Percentiles rank a stretch among this genome's conserved stretches.
Conservation (phyloP, 2,113 vertebrate genomes). For the Oreotrochilus melanogaster region DNA sequence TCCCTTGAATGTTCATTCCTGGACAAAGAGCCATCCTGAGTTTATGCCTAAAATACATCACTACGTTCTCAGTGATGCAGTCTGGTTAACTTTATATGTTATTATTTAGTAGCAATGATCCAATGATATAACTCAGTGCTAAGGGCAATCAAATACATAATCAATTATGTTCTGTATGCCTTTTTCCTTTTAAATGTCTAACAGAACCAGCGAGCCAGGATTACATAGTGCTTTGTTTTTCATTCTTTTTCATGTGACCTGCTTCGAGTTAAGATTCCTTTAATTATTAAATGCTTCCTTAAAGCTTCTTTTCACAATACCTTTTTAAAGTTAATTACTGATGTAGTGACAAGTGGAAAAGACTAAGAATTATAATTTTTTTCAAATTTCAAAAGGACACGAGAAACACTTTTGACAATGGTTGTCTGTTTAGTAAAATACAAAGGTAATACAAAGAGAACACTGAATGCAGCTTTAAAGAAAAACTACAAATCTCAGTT, state of each 20-base stretch:
- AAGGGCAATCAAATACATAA: neutral
- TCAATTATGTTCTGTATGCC: neutral
- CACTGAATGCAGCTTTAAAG: conserved; percentile 52
- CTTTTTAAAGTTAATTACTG: conserved; percentile 77
- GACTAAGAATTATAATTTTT: conserved; percentile 59
- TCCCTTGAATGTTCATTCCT: conserved; percentile 22
- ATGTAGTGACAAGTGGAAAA: conserved; percentile 76
- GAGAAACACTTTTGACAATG: conserved; percentile 67
- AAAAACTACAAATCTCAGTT: conserved; percentile 62
- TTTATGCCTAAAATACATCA: neutral
- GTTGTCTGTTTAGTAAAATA: conserved; percentile 68
- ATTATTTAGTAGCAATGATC: neutral
- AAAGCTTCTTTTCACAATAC: conserved; percentile 73
- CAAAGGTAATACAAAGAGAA: conserved; percentile 67
- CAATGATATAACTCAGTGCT: neutral
- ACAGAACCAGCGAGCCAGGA: neutral
- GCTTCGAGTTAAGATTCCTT: conserved; percentile 77
- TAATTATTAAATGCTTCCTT: conserved; percentile 82
- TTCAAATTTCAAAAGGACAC: conserved; percentile 45
- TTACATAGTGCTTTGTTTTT: conserved; percentile 60
- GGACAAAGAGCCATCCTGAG: neutral
- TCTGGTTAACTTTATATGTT: neutral
- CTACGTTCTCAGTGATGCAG: neutral
- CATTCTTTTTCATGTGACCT: conserved; percentile 71
- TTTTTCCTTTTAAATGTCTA: conserved; percentile 7